A percentile compares a stretch with the other conserved stretches of the same genome.
Evolutionary conservation across 1,140 invertebrate species (phyloP).

Genomic region (Trachymyrmex cornetzi): DNA sequence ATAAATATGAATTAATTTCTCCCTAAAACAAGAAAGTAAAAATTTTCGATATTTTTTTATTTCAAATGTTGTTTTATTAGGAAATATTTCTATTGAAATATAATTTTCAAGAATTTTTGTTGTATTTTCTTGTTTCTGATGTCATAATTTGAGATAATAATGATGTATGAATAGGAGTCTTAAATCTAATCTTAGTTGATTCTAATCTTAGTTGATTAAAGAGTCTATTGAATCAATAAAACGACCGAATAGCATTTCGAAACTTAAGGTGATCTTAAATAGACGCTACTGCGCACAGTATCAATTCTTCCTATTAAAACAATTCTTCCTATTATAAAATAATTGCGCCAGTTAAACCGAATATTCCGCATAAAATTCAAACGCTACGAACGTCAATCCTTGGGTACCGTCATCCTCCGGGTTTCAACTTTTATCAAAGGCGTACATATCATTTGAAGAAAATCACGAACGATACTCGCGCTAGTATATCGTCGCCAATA

Average conservation of each 20-base stretch:
- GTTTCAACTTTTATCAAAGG: not conserved
- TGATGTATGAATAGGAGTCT: not conserved
- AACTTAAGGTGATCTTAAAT: not conserved
- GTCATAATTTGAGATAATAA: too few species aligned
- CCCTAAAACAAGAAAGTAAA: too few species aligned
- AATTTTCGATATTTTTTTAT: too few species aligned
- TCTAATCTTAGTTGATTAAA: not conserved
- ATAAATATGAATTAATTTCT: too few species aligned
- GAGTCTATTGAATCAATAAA: not conserved
- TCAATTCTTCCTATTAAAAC: not conserved
- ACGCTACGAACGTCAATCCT: too few species aligned
- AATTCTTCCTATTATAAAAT: not conserved
- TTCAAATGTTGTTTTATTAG: too few species aligned
- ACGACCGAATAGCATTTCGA: not conserved
- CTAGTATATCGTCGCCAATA: conserved; percentile 17
- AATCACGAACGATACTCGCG: not conserved
- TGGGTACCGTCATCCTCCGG: not conserved
- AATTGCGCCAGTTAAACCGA: not conserved
- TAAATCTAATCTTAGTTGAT: not conserved
- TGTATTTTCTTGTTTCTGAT: too few species aligned
- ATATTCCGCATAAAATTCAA: not conserved
- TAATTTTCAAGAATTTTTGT: too few species aligned
- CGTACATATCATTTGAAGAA: not conserved
- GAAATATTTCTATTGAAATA: too few species aligned
- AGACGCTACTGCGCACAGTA: not conserved